Conservation (phyloP, 1,140 invertebrate species). For the Pseudomyrmex pallidus region DNA sequence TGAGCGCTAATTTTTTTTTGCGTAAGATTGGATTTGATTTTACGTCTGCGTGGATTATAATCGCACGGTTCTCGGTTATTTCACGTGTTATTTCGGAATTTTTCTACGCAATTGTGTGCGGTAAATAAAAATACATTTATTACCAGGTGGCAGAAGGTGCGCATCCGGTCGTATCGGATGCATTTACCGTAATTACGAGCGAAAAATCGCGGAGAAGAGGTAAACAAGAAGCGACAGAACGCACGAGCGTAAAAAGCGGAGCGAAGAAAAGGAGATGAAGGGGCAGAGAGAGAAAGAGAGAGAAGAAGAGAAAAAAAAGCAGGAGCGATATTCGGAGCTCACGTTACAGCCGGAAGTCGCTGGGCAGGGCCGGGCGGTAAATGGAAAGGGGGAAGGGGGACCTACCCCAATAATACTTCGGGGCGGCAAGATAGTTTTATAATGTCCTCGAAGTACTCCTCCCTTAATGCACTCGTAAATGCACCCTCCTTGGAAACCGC, state of each 20-base stretch:
- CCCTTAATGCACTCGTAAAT: constrained; percentile 76
- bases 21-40: too few species aligned
- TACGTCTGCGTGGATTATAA: too few species aligned
- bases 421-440: constrained; percentile 75
- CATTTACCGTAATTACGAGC: constrained; percentile 13
- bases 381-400: constrained; percentile 64
- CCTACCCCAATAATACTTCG: constrained; percentile 71
- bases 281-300: background rate
- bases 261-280: background rate
- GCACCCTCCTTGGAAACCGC: constrained; percentile 56
- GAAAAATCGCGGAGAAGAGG: constrained; percentile 27
- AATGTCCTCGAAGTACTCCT: constrained; percentile 76
- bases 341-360: constrained; percentile 75
- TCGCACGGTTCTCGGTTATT: too few species aligned
- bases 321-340: constrained; percentile 64
- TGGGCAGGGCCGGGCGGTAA: constrained; percentile 41
- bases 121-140: background rate
- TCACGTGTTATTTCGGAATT: background rate
- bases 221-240: constrained; percentile 29
- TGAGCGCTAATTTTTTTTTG: too few species aligned
- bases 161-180: background rate
- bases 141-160: too few species aligned
- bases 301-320: constrained; percentile 39
- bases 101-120: background rate
- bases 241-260: constrained; percentile 23